Percentiles rank a stretch among this genome's conserved stretches.
These are phyloP conservation scores for Apodemus sylvaticus DNA, from an alignment of 2,113 vertebrate genomes.

Conservation along the genomic window DNA sequence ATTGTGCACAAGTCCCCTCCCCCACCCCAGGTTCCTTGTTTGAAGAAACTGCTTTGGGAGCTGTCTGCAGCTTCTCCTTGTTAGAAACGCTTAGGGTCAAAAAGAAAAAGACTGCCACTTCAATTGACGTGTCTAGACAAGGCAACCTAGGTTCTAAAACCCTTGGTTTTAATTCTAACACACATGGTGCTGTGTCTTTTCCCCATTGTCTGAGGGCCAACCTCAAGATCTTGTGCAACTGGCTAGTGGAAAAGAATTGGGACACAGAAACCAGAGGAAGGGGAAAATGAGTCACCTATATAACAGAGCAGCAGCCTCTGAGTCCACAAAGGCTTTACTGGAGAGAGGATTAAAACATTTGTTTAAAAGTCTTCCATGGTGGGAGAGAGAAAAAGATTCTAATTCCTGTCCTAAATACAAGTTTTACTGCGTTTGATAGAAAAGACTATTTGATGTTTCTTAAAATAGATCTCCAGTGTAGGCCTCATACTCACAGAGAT, in stretches of 20 bases:
- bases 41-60: neutral
- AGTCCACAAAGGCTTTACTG: neutral
- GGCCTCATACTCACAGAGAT: neutral
- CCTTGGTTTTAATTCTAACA: neutral
- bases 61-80: neutral
- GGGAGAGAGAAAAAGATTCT: neutral
- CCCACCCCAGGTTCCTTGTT: neutral
- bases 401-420: neutral
- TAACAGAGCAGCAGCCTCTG: neutral
- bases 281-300: neutral
- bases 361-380: neutral
- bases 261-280: neutral
- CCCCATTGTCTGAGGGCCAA: neutral
- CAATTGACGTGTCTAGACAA: neutral
- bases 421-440: neutral
- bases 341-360: neutral
- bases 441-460: neutral
- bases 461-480: neutral
- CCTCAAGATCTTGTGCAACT: neutral
- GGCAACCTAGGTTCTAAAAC: neutral
- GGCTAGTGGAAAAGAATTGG: neutral
- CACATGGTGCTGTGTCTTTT: neutral
- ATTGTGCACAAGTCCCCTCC: neutral
- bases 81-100: neutral
- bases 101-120: neutral